Conservation (phyloP, 2,797 vertebrate species). For the Eidolon dupreanum region DNA sequence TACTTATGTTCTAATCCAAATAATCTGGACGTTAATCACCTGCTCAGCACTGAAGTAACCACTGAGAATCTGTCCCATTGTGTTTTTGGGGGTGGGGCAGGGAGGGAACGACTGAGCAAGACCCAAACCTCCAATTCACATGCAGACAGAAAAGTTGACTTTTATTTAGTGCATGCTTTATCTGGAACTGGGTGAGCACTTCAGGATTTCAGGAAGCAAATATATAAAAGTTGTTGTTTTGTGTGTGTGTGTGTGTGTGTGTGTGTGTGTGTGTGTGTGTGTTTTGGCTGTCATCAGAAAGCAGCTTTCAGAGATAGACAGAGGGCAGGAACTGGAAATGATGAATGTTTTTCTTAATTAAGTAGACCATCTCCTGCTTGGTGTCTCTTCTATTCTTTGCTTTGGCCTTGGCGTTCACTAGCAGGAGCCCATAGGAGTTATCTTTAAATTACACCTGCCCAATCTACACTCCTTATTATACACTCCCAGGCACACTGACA, state of each 20-base stretch:
- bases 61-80: neutral
- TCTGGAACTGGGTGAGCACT: neutral
- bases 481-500: neutral
- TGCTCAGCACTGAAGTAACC: neutral
- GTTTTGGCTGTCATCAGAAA: conserved; percentile 11
- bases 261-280: too few relatives aligned
- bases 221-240: neutral
- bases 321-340: conserved; percentile 45
- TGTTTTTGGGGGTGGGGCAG: neutral
- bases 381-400: neutral
- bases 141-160: conserved; percentile 2
- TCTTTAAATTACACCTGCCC: conserved; percentile 1
- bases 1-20: conserved; percentile 4
- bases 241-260: too few relatives aligned
- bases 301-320: conserved; percentile 18
- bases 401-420: neutral
- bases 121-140: neutral
- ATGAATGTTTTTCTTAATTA: conserved; percentile 41
- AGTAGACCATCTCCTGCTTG: neutral
- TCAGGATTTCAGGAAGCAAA: conserved; percentile 49
- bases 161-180: neutral
- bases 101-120: neutral
- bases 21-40: neutral
- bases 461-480: neutral
- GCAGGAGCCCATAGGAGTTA: neutral